Evolutionary conservation across 2,888 invertebrate genomes (phyloP).

Genomic region (Pilophorus perplexus): DNA sequence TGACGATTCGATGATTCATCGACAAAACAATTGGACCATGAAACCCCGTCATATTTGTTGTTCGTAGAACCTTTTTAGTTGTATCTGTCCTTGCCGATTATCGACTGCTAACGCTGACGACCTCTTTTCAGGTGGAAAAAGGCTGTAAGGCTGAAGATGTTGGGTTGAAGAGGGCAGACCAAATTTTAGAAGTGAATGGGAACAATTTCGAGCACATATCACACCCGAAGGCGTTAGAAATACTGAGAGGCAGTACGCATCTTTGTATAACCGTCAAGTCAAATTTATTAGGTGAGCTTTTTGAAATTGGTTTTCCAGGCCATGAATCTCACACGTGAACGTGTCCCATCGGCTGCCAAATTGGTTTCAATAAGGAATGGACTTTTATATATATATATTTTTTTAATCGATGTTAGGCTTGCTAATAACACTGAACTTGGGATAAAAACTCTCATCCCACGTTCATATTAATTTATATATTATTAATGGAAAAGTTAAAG

Average conservation of each 20-base stretch:
- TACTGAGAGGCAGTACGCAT: constrained; percentile 90
- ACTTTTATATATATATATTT: too few species aligned
- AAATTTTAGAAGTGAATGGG: constrained; percentile 96
- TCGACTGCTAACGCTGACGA: not conserved
- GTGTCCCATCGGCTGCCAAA: too few species aligned
- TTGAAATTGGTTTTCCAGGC: too few species aligned
- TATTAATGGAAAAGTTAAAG: too few species aligned
- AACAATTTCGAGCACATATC: constrained; percentile 93
- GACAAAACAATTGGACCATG: too few species aligned
- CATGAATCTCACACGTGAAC: too few species aligned
- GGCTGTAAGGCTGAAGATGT: constrained; percentile 93
- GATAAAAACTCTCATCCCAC: too few species aligned
- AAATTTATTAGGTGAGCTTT: constrained; percentile 77
- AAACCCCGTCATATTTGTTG: not conserved
- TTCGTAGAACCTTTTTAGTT: not conserved
- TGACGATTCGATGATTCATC: too few species aligned
- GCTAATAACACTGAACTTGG: too few species aligned
- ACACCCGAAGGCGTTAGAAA: constrained; percentile 86
- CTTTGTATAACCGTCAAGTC: constrained; percentile 95
- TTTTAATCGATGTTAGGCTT: too few species aligned
- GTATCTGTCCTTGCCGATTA: not conserved
- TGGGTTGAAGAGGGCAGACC: constrained; percentile 94
- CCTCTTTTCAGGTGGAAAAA: constrained; percentile 66
- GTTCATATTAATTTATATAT: too few species aligned
- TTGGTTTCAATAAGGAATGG: too few species aligned